A percentile compares a stretch with the other conserved stretches of the same genome.
Evolutionary conservation across 2,888 invertebrate species (phyloP).

Genomic region (Chrysopilus asiliformis): DNA sequence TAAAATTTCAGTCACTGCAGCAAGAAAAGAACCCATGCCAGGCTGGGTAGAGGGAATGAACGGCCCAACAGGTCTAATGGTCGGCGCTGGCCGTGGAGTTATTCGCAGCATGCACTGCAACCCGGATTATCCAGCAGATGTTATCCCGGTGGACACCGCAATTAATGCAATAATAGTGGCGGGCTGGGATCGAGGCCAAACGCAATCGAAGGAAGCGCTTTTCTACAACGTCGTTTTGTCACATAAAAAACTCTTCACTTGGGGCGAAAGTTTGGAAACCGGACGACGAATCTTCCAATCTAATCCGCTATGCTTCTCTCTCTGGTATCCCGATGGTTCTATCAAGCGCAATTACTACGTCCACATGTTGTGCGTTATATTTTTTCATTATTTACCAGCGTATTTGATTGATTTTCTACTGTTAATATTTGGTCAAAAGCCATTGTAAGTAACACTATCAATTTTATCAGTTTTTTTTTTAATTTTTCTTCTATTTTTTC

Average conservation of each 20-base stretch:
- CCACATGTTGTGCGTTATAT: conserved; percentile 51
- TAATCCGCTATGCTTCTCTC: conserved; percentile 60
- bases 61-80: conserved; percentile 73
- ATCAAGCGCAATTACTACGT: conserved; percentile 51
- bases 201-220: conserved; percentile 24
- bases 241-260: conserved; percentile 62
- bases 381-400: conserved; percentile 64
- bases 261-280: conserved; percentile 67
- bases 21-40: conserved; percentile 59
- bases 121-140: conserved; percentile 45
- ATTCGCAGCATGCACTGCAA: conserved; percentile 70
- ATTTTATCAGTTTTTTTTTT: neutral
- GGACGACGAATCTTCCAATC: conserved; percentile 45
- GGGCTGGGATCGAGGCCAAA: conserved; percentile 48
- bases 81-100: conserved; percentile 70
- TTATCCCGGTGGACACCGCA: conserved; percentile 66
- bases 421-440: conserved; percentile 53
- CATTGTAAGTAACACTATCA: conserved; percentile 50
- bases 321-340: conserved; percentile 70
- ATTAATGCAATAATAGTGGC: conserved; percentile 67
- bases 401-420: conserved; percentile 60
- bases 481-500: neutral
- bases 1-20: conserved; percentile 60
- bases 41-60: conserved; percentile 90
- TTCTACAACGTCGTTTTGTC: conserved; percentile 61